These are phyloP conservation scores for Ochlodes sylvanus DNA, from an alignment of 2,888 invertebrate species.

Conservation along the genomic window DNA sequence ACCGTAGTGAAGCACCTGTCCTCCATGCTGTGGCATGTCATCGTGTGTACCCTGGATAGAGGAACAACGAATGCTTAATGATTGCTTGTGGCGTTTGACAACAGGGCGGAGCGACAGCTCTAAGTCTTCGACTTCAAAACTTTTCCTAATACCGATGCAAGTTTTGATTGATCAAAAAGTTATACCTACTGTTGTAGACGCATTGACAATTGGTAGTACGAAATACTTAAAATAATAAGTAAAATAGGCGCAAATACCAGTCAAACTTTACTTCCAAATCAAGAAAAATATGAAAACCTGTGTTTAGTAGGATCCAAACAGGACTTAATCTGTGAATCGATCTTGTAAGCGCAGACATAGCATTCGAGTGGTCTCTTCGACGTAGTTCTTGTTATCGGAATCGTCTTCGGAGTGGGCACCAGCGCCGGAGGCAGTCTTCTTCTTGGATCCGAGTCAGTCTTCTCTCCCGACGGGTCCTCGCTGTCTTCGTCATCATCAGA, in stretches of 20 bases:
- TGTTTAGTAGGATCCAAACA: constrained; percentile 75
- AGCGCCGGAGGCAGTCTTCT: constrained; percentile 43
- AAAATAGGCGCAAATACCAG: too few species aligned
- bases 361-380: constrained; percentile 71
- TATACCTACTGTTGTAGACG: too few species aligned
- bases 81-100: too few species aligned
- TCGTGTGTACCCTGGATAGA: constrained; percentile 69
- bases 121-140: too few species aligned
- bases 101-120: too few species aligned
- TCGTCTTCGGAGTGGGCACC: constrained; percentile 47
- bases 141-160: too few species aligned
- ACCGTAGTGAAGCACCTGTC: constrained; percentile 78
- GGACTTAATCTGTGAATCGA: constrained; percentile 63
- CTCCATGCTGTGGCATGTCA: constrained; percentile 70
- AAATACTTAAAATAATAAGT: too few species aligned
- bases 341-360: constrained; percentile 72
- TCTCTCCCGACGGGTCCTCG: constrained; percentile 53
- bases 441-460: constrained; percentile 48
- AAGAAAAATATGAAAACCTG: constrained; percentile 53
- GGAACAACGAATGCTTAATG: constrained; percentile 1
- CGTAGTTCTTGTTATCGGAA: constrained; percentile 55
- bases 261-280: too few species aligned
- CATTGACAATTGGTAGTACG: too few species aligned
- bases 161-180: too few species aligned
- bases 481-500: constrained; percentile 64